Evolutionary conservation across 1,140 invertebrate genomes (phyloP).

Genomic region (Orius insidiosus): DNA sequence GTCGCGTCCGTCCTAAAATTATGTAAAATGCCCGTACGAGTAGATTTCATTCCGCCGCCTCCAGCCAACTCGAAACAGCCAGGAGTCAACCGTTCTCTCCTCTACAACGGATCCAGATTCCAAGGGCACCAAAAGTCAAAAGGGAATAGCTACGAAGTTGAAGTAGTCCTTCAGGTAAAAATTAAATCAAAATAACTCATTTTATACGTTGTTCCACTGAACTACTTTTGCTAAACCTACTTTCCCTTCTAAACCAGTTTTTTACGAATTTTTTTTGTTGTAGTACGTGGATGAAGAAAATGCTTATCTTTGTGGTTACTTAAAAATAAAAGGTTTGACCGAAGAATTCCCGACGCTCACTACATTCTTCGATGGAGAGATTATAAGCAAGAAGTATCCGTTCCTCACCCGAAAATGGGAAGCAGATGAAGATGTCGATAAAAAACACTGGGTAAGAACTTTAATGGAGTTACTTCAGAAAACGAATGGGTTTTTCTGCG

Average conservation of each 20-base stretch:
- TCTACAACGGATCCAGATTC: conserved; percentile 91
- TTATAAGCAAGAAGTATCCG: conserved; percentile 88
- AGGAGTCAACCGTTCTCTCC: conserved; percentile 67
- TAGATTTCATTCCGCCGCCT: conserved; percentile 62
- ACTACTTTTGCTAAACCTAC: not conserved
- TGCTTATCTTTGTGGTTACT: conserved; percentile 85
- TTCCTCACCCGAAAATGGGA: conserved; percentile 95
- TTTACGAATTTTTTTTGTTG: conserved; percentile 21
- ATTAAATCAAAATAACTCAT: too few species aligned
- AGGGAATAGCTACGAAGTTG: conserved; percentile 91
- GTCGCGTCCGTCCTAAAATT: not conserved
- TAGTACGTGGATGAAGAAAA: conserved; percentile 92
- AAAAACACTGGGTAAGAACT: conserved; percentile 78
- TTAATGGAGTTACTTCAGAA: too few species aligned
- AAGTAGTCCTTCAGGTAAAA: conserved; percentile 88
- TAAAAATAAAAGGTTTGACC: conserved; percentile 90
- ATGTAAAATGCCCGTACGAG: conserved; percentile 49
- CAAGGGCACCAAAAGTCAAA: conserved; percentile 92
- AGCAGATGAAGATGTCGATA: conserved; percentile 91
- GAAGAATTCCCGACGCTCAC: conserved; percentile 90
- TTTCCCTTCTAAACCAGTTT: not conserved
- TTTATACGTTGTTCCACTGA: conserved; percentile 2
- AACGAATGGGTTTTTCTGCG: too few species aligned
- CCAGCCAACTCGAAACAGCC: conserved; percentile 83
- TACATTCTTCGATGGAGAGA: conserved; percentile 96